Base-by-base conservation (phyloP, 2,113 vertebrate species). In the Physeter macrocephalus region DNA sequence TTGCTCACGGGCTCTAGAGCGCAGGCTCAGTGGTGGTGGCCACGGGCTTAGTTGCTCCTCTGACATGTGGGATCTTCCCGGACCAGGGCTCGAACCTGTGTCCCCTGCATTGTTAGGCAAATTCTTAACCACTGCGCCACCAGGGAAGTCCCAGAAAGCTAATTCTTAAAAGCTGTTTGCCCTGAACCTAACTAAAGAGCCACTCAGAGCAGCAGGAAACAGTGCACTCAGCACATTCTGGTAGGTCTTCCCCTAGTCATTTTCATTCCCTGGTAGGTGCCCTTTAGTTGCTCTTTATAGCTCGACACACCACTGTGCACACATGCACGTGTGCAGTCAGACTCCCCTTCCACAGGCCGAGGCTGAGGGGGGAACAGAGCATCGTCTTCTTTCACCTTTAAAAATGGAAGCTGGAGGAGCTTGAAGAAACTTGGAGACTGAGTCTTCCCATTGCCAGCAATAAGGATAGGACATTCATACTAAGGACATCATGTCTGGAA, bases 261-360 rank as follows among this genome's bases (percentile, higher is more conserved):
- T 43, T 36, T 41, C 34, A 15, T 31, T 31, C 18, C 39, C 78
- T 54, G 18, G 0, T 20, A 8, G 67, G 36, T 8, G 5, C 29
- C 31, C n/a, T 80, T 21, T 13, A 8, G 69, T 34, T 8, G 6
- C 29, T 36, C n/a, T 74, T 15, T 27, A 3, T 34, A 21, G 27
- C 11, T 1, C 21, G 5, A 6, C 8, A n/a, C 13, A 11, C 8
- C 3, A 1, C 17, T 3, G 34, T 39, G 39, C 36, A 1, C 1
- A 0, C 8, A 4, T 12, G 52, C 57, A 7, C 2, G 0, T 18
- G 61, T 46, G 9, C 41, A 71, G 36, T 78, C 9, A 12, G 4
- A 29, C 14, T 8, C 46, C 78, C 80, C 64, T 23, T 31, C 80
- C 59, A 0, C 2, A 31, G 27, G 12, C 71, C 15, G 2, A 57